Evolutionary conservation across 2,888 invertebrate species (phyloP).

Genomic region (Eilema griseolum): DNA sequence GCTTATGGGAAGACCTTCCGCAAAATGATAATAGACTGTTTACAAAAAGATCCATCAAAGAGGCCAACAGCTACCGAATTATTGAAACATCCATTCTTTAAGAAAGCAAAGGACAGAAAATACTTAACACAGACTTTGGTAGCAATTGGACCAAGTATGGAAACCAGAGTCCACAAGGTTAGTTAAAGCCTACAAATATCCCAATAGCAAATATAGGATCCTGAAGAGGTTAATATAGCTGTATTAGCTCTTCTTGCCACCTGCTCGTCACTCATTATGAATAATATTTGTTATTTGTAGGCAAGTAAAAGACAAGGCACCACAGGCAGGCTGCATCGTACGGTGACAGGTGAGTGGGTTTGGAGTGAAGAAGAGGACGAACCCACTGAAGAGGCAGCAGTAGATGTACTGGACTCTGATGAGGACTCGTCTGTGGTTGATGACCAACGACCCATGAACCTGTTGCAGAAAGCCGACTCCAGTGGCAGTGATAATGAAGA

Average conservation of each 20-base stretch:
- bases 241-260: no score
- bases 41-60: conserved; percentile 98
- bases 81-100: conserved; percentile 98
- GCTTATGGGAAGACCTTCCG: conserved; percentile 98
- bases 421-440: conserved; percentile 57
- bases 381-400: conserved; percentile 29
- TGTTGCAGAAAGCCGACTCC: conserved; percentile 83
- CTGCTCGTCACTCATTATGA: not conserved
- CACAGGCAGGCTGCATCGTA: conserved; percentile 93
- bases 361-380: conserved; percentile 96
- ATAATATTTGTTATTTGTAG: conserved; percentile 49
- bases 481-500: conserved; percentile 86
- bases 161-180: conserved; percentile 96
- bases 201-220: no score
- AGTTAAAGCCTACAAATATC: conserved; percentile 8
- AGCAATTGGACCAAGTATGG: conserved; percentile 95
- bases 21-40: conserved; percentile 98
- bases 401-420: conserved; percentile 53
- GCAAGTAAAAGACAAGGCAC: conserved; percentile 85
- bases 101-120: conserved; percentile 97
- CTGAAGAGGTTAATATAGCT: no score
- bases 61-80: conserved; percentile 98
- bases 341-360: conserved; percentile 98
- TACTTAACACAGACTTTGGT: conserved; percentile 95
- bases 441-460: conserved; percentile 86